Conservation (phyloP, 2,888 invertebrate genomes). For the Meloe dianella region DNA sequence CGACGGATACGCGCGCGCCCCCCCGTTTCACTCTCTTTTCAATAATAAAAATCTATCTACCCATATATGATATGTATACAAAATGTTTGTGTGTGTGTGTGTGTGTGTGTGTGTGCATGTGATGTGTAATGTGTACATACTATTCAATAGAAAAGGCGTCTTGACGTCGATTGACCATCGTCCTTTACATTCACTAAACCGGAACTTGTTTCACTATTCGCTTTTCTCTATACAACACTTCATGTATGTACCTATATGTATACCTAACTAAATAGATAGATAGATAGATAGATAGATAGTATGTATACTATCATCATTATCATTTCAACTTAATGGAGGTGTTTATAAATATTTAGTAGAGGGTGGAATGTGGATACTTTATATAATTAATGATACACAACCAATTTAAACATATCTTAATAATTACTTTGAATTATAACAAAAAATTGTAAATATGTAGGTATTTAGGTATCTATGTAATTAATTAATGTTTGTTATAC, state of each 20-base stretch:
- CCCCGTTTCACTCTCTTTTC: constrained; percentile 18
- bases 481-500: no score
- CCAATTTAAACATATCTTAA: not conserved
- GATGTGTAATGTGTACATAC: not conserved
- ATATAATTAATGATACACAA: not conserved
- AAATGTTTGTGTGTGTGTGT: no score
- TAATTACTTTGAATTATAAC: no score
- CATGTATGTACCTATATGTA: no score
- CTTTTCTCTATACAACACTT: no score
- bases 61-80: no score
- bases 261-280: no score
- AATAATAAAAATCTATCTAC: not conserved
- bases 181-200: constrained; percentile 32
- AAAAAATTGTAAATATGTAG: no score
- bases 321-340: not conserved
- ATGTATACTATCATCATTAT: not conserved
- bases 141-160: constrained; percentile 31
- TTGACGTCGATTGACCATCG: constrained; percentile 29
- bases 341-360: not conserved
- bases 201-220: constrained; percentile 19
- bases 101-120: no score
- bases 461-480: no score
- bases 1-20: constrained; percentile 29
- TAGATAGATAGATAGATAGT: no score
- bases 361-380: not conserved